Evolutionary conservation across 2,797 vertebrate species (phyloP).

Genomic region (Rhincodon typus): DNA sequence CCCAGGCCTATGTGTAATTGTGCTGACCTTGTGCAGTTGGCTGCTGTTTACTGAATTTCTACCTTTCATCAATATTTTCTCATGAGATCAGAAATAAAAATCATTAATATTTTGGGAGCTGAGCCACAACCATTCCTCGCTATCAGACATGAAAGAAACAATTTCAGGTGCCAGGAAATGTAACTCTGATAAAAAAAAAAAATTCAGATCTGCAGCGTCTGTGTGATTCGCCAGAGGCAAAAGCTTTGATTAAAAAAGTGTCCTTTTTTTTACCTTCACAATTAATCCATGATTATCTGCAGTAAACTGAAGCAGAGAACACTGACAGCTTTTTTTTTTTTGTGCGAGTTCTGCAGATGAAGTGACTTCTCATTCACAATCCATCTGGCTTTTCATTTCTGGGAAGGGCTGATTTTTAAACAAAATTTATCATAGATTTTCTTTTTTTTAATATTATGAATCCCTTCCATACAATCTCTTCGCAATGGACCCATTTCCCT

Average conservation of each 20-base stretch:
- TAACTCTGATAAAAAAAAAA: slow-evolving; percentile 65
- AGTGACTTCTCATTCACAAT: slow-evolving; percentile 21
- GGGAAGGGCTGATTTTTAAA: neutral
- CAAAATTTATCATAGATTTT: neutral
- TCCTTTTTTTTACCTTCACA: slow-evolving; percentile 62
- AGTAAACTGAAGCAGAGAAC: slow-evolving; percentile 54
- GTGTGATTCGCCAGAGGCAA: slow-evolving; percentile 64
- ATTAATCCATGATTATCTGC: slow-evolving; percentile 74
- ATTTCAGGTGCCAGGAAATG: slow-evolving; percentile 72
- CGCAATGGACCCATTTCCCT: neutral
- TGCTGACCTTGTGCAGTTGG: slow-evolving; percentile 49
- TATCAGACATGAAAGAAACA: slow-evolving; percentile 74
- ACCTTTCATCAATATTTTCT: too few species aligned
- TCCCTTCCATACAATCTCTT: neutral
- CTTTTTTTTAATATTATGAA: neutral
- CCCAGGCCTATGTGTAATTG: neutral
- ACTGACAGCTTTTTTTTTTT: slow-evolving; percentile 47
- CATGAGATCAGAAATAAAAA: too few species aligned
- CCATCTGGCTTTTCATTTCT: slow-evolving; percentile 33
- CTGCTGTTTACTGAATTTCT: slow-evolving; percentile 61
- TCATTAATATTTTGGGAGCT: too few species aligned
- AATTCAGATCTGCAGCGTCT: slow-evolving; percentile 60
- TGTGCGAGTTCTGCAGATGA: slow-evolving; percentile 14
- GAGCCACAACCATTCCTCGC: slow-evolving; percentile 51
- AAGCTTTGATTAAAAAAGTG: slow-evolving; percentile 71